Conservation (phyloP, 2,113 vertebrate species). For the Lepisosteus osseus region DNA sequence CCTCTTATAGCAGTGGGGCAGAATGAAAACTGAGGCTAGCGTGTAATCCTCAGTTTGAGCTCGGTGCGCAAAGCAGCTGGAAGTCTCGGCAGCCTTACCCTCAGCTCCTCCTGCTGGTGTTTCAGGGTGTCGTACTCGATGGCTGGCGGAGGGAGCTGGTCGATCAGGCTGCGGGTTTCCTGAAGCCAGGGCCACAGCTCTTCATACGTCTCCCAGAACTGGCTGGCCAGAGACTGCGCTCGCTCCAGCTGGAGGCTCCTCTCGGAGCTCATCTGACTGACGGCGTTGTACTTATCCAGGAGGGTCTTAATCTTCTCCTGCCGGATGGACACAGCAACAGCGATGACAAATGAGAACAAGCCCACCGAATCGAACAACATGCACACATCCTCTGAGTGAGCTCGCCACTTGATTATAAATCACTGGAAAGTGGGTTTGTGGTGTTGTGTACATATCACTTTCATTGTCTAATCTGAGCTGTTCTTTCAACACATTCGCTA, state of each 20-base stretch:
- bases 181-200: slow-evolving; percentile 94
- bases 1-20: neutral
- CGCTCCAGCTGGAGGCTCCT: slow-evolving; percentile 91
- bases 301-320: slow-evolving; percentile 81
- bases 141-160: slow-evolving; percentile 79
- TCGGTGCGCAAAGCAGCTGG: neutral
- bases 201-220: slow-evolving; percentile 97
- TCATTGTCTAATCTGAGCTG: too few relatives aligned
- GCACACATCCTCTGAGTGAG: neutral
- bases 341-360: slow-evolving; percentile 2
- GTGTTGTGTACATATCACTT: too few relatives aligned
- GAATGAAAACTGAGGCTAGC: neutral
- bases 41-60: neutral
- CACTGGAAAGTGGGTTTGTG: too few relatives aligned
- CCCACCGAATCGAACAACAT: neutral
- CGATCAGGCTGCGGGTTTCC: slow-evolving; percentile 77
- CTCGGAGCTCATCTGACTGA: slow-evolving; percentile 92
- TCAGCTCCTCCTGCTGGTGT: slow-evolving; percentile 91
- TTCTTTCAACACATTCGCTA: too few relatives aligned
- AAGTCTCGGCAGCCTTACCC: slow-evolving; percentile 66
- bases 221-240: slow-evolving; percentile 85
- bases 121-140: slow-evolving; percentile 90
- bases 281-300: slow-evolving; percentile 73
- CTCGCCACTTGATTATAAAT: neutral
- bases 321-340: slow-evolving; percentile 26